Conservation (phyloP, 2,888 invertebrate genomes). For the Arenicola marina region DNA sequence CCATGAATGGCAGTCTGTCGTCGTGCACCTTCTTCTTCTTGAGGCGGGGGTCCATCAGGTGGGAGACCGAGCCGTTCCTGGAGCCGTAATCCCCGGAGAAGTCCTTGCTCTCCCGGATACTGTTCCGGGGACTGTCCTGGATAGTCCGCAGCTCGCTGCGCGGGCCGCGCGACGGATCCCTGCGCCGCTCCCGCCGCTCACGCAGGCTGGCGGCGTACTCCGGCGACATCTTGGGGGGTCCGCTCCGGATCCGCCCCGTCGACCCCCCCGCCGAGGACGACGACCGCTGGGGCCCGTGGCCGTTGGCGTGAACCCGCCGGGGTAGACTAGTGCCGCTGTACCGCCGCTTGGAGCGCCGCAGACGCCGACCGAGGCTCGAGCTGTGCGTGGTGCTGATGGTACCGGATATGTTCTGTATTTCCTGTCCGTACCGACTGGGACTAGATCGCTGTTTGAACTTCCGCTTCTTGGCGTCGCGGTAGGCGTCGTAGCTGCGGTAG, state of each 20-base stretch:
- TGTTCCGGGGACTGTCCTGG: too few relatives aligned
- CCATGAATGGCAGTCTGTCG: slow-evolving; percentile 6
- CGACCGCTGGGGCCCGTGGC: too few relatives aligned
- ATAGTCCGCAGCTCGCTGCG: neutral
- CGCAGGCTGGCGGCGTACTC: neutral
- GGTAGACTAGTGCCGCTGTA: neutral
- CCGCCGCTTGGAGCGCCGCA: slow-evolving; percentile 3
- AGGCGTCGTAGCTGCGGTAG: slow-evolving; percentile 20
- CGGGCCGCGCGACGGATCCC: neutral
- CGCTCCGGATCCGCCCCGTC: neutral
- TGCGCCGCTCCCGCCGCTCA: neutral
- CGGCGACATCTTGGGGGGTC: slow-evolving; percentile 3
- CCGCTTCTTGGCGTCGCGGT: neutral
- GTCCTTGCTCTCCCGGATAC: too few relatives aligned
- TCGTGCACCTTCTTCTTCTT: slow-evolving; percentile 1
- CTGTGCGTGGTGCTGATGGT: neutral
- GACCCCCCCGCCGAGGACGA: neutral
- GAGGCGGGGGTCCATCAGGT: neutral
- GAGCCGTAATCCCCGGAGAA: neutral
- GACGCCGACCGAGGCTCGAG: slow-evolving; percentile 11
- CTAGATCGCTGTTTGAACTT: slow-evolving; percentile 1
- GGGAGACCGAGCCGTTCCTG: neutral
- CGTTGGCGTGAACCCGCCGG: neutral
- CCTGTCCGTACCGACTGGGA: neutral
- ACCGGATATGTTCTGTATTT: neutral